These are phyloP conservation scores for Heliconius cydno DNA, from an alignment of 2,888 invertebrate species.

Conservation along the genomic window DNA sequence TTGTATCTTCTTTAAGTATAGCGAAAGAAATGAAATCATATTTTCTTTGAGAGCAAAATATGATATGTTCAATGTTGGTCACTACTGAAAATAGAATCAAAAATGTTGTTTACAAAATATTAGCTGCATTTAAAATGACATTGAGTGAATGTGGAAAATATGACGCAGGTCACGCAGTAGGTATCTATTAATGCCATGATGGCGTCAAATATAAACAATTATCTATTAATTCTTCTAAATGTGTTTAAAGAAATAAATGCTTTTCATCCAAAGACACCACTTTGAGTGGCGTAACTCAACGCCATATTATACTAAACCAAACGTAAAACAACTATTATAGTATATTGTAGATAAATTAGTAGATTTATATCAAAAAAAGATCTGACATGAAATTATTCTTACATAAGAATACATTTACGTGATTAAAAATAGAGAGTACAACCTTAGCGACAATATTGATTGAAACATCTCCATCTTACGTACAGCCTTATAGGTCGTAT, in stretches of 20 bases:
- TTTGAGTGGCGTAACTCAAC: neutral
- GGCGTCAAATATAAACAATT: neutral
- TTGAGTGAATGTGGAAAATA: neutral
- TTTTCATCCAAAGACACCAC: neutral
- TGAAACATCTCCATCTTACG: conserved; percentile 5
- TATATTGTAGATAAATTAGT: neutral
- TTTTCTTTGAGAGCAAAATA: neutral
- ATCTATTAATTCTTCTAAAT: neutral
- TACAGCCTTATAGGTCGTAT: conserved; percentile 6
- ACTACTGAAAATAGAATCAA: conserved; percentile 4
- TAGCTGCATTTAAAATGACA: neutral
- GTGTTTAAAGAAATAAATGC: neutral
- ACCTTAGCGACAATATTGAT: conserved; percentile 19
- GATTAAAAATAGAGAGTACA: neutral
- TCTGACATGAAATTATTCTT: neutral
- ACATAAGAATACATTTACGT: neutral
- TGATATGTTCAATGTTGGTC: neutral
- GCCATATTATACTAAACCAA: too few relatives aligned
- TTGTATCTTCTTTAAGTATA: neutral
- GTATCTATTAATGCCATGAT: too few relatives aligned
- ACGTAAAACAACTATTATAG: too few relatives aligned
- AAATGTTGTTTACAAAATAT: conserved; percentile 6
- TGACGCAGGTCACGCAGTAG: neutral
- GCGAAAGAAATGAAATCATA: neutral
- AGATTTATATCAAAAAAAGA: neutral